Conservation (phyloP, 2,888 invertebrate species). For the Drosophila koepferae region DNA sequence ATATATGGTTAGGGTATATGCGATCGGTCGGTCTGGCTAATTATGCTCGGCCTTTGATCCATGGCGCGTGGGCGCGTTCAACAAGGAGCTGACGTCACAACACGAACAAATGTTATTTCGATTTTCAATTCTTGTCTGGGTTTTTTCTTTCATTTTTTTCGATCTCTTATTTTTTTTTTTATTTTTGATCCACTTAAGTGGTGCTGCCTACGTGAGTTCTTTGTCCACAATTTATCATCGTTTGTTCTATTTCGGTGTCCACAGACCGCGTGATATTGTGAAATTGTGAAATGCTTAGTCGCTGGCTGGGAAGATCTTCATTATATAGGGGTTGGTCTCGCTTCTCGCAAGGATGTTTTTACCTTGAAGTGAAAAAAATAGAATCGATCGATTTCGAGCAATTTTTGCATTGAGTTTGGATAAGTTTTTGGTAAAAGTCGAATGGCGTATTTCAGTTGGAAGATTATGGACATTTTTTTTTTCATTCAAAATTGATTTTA, state of each 20-base stretch:
- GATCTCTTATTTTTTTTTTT: background rate
- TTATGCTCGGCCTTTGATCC: constrained; percentile 25
- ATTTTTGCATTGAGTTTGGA: background rate
- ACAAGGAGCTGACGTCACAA: constrained; percentile 40
- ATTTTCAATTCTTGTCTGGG: constrained; percentile 16
- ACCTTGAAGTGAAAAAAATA: background rate
- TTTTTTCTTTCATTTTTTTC: constrained; percentile 6
- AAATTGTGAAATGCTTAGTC: constrained; percentile 52
- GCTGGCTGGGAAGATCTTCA: constrained; percentile 28
- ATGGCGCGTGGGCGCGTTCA: constrained; percentile 34
- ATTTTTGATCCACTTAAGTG: constrained; percentile 16
- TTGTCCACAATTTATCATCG: constrained; percentile 28
- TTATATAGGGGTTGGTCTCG: constrained; percentile 1
- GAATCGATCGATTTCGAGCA: background rate
- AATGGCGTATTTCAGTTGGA: too few species aligned
- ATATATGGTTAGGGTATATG: constrained; percentile 13
- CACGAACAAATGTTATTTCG: constrained; percentile 22
- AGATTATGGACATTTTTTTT: background rate
- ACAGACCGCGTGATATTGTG: constrained; percentile 51
- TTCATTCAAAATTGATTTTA: background rate
- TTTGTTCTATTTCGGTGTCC: constrained; percentile 50
- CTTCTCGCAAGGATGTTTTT: constrained; percentile 4
- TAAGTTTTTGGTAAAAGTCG: background rate
- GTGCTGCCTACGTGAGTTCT: constrained; percentile 29
- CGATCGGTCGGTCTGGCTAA: background rate